Conservation (phyloP, 35 echinoderm and acorn worm genomes). For the Antedon bifida region DNA sequence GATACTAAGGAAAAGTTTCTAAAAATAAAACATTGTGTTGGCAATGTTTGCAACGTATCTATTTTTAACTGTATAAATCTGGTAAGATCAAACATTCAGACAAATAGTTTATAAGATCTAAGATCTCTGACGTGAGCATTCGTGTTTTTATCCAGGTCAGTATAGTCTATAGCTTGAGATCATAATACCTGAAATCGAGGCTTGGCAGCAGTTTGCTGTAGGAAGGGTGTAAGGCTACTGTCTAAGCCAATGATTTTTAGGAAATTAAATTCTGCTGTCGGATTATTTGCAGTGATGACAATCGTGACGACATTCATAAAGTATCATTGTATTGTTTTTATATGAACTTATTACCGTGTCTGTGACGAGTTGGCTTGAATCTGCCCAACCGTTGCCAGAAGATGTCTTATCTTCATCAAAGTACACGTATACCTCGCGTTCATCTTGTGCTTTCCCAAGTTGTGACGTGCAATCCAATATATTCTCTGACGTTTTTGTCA, state of each 20-base stretch:
- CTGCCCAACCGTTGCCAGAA: not conserved
- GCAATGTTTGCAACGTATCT: not conserved
- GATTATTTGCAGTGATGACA: not conserved
- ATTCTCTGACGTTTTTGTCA: too few species aligned
- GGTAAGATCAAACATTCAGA: not conserved
- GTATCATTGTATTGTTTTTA: not conserved
- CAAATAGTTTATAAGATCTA: not conserved
- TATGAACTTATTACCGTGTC: too few species aligned
- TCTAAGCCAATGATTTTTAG: not conserved
- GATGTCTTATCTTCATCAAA: not conserved
- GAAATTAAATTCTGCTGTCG: not conserved
- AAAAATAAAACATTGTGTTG: not conserved
- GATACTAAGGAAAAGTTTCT: not conserved
- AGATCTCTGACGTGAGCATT: too few species aligned
- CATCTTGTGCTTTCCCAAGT: not conserved
- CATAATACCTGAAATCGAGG: not conserved
- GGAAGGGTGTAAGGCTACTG: not conserved
- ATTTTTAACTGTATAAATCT: not conserved
- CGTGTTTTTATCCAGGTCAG: too few species aligned
- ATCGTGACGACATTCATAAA: not conserved
- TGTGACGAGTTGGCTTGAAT: not conserved
- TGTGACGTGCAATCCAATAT: too few species aligned
- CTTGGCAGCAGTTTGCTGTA: not conserved
- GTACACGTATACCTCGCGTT: not conserved
- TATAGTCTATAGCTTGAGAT: too few species aligned